Base-by-base conservation (phyloP, 2,888 invertebrate species). In the Meteorus cinctellus region DNA sequence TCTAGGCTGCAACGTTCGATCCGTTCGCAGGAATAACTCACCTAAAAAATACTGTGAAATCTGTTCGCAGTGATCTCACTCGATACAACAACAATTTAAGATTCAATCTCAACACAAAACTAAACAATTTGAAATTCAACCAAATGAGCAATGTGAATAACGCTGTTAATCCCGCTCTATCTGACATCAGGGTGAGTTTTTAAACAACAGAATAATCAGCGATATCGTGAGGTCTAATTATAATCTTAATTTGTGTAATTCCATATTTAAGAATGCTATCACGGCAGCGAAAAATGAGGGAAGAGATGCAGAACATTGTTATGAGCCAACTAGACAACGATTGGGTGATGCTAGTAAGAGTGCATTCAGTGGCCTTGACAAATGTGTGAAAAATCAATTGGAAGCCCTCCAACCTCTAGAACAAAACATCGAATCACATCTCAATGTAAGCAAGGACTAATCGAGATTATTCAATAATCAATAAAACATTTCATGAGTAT, bases 231-330 rank as follows among this genome's bases (percentile, higher is more conserved):
- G 2, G 6, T 41, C 12, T 41, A 10, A 12, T 8, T 41, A 2
- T 0, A 12, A 41, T 41, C 8, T 41, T 0, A 8, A 41, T 41
- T 41, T 5, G 12, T 41, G 41, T 12, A 12, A 12, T 12, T 41
- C 8, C 0, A 12, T 12, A 41, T 12, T 41, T 1, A 12, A 41
- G 75, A 70, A 65, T 19, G 34, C 70, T 24, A 75, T 75, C 4
- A 51, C 51, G 12, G 65, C 68, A 14, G 78, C 81, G 2, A 80
- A 78, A 8, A 72, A 69, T 0, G 51, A 62, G 14, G 80, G 82
- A 10, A 79, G 79, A 10, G 48, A 82, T 29, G 80, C 80, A 14
- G 74, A 78, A 16, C 76, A 76, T n/a, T 82, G 82, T 14, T 80
- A 76, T 51, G 81, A 82, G 55, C 73, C 79, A 1, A 74, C 76